Conservation (phyloP, 2,113 vertebrate species). For the Helogale parvula region DNA sequence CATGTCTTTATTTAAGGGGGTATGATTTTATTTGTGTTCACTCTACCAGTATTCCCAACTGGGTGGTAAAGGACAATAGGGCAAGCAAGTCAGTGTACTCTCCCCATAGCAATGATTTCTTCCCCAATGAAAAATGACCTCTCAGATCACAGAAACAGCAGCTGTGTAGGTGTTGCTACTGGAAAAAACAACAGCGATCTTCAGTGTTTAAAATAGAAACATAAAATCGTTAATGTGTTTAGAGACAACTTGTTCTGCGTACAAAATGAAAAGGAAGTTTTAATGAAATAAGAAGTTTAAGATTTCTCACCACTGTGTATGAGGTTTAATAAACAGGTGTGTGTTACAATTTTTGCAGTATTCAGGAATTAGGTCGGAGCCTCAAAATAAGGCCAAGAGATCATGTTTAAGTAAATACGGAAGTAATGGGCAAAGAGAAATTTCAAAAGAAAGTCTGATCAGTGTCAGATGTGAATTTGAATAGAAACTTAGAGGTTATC, state of each 20-base stretch:
- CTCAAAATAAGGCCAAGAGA: not conserved
- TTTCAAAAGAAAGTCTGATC: not conserved
- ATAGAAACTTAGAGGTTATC: not conserved
- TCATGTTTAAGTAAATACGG: not conserved
- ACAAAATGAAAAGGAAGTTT: conserved; percentile 50
- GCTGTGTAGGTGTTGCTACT: conserved; percentile 66
- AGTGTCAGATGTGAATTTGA: not conserved
- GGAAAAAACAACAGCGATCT: not conserved
- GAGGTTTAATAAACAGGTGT: not conserved
- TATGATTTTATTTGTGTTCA: conserved; percentile 21
- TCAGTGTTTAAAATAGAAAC: conserved; percentile 72
- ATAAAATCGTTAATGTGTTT: conserved; percentile 66
- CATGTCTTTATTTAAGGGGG: not conserved
- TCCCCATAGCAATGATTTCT: conserved; percentile 12
- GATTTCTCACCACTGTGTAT: not conserved
- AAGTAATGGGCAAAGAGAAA: not conserved
- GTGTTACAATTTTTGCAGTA: not conserved
- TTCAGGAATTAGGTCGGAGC: not conserved
- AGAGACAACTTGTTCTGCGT: conserved; percentile 53
- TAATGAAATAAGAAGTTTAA: not conserved
- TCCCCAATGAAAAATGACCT: conserved; percentile 42
- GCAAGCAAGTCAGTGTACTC: not conserved
- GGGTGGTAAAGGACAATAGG: not conserved
- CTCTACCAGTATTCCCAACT: conserved; percentile 39
- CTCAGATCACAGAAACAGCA: conserved; percentile 59